Evolutionary conservation across 30 jellyfish, hydroid and myxozoan species (phyloP).

Genomic region (Turritopsis dohrnii): DNA sequence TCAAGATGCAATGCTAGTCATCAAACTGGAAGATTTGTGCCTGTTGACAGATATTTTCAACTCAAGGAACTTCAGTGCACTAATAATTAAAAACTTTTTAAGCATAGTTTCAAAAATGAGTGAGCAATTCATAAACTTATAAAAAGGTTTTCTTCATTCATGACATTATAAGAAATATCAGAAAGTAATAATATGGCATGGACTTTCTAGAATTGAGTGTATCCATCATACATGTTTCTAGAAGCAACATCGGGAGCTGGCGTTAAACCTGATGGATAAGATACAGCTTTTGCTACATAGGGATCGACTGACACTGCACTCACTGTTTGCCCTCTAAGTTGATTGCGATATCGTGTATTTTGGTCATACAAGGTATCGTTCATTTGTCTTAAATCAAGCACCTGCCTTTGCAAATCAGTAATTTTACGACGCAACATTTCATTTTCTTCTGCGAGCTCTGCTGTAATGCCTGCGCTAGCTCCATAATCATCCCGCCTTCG

Average conservation of each 20-base stretch:
- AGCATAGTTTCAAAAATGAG: too few species aligned
- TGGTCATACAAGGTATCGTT: constrained; percentile 94
- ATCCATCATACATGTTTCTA: constrained; percentile 38
- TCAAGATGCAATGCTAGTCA: too few species aligned
- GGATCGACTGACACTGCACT: constrained; percentile 31
- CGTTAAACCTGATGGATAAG: constrained; percentile 10
- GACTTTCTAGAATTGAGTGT: constrained; percentile 35
- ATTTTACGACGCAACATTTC: constrained; percentile 91
- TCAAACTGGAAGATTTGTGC: too few species aligned
- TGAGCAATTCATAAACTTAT: not conserved
- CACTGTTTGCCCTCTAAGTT: constrained; percentile 55
- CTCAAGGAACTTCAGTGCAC: too few species aligned
- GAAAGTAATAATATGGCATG: not conserved
- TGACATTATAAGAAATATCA: not conserved
- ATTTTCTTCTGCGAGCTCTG: constrained; percentile 62
- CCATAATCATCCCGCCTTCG: constrained; percentile 75
- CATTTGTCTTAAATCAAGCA: constrained; percentile 91
- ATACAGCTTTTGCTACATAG: not conserved
- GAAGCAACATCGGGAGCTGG: not conserved
- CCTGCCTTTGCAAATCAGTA: constrained; percentile 93
- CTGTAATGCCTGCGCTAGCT: constrained; percentile 37
- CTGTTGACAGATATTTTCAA: too few species aligned
- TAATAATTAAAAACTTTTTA: too few species aligned
- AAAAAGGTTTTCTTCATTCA: not conserved
- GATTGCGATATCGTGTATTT: constrained; percentile 80